Evolutionary conservation across 2,797 vertebrate species (phyloP).

Genomic region (Coluber constrictor): DNA sequence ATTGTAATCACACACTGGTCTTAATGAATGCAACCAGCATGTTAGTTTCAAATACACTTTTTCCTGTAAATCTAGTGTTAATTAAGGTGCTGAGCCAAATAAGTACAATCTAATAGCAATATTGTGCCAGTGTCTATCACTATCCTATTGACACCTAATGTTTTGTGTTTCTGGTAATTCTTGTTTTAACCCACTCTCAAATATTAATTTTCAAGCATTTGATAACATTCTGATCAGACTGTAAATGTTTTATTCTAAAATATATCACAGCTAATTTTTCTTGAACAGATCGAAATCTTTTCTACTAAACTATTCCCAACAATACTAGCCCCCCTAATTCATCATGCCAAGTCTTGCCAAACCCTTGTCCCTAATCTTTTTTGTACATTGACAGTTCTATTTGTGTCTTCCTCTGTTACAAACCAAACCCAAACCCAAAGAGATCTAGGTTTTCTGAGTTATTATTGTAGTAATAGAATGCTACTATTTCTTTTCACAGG

Average conservation of each 20-base stretch:
- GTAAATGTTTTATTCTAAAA: neutral
- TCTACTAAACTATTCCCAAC: neutral
- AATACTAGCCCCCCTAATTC: neutral
- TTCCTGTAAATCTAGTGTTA: constrained; percentile 66
- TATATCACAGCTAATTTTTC: neutral
- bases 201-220: neutral
- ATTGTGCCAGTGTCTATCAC: neutral
- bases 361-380: neutral
- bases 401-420: neutral
- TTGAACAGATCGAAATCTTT: neutral
- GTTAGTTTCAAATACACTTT: constrained; percentile 62
- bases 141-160: neutral
- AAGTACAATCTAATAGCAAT: constrained; percentile 18
- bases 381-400: neutral
- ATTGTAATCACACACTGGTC: constrained; percentile 74
- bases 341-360: neutral
- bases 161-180: neutral
- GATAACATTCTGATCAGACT: neutral
- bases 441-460: neutral
- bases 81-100: constrained; percentile 59
- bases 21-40: constrained; percentile 74
- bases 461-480: neutral
- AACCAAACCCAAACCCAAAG: neutral
- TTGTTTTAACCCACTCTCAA: neutral
- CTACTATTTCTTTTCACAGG: neutral